A percentile compares a stretch with the other conserved stretches of the same genome.
These are phyloP conservation scores for Elgonia sp. DNA, from an alignment of 2,888 invertebrate genomes.

Conservation along the genomic window DNA sequence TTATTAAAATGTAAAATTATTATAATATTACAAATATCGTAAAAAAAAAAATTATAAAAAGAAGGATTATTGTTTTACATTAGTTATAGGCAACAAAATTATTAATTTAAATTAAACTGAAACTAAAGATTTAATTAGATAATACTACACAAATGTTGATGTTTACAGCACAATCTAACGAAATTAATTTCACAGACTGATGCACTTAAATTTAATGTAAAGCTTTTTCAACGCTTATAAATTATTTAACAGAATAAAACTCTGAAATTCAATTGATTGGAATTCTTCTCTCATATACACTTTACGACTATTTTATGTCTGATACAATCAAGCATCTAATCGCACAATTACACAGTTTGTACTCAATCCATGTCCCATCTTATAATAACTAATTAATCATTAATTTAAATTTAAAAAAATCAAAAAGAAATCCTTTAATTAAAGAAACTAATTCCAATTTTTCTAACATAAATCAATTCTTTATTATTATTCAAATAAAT, in stretches of 20 bases:
- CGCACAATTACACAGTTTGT: too few species aligned
- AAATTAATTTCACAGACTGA: slow-evolving; percentile 2
- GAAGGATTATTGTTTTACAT: too few species aligned
- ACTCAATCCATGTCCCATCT: too few species aligned
- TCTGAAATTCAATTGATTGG: neutral
- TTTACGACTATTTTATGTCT: neutral
- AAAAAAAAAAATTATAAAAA: too few species aligned
- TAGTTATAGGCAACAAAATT: slow-evolving; percentile 9
- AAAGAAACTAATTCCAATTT: neutral
- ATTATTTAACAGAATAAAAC: neutral
- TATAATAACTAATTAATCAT: too few species aligned
- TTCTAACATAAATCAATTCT: too few species aligned
- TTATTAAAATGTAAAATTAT: too few species aligned
- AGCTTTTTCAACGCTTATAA: neutral
- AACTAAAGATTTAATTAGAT: slow-evolving; percentile 26
- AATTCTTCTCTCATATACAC: neutral
- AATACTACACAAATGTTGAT: slow-evolving; percentile 7
- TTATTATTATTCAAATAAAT: too few species aligned
- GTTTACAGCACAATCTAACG: slow-evolving; percentile 15
- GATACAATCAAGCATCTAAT: neutral
- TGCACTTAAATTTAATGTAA: neutral
- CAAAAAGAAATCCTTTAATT: too few species aligned
- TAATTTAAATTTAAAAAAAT: too few species aligned
- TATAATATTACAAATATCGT: too few species aligned
- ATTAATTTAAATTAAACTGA: slow-evolving; percentile 29